Evolutionary conservation across 2,797 vertebrate species (phyloP), one percentile per base, ranked within the genome.

Genomic region (Urophycis tenuis): DNA sequence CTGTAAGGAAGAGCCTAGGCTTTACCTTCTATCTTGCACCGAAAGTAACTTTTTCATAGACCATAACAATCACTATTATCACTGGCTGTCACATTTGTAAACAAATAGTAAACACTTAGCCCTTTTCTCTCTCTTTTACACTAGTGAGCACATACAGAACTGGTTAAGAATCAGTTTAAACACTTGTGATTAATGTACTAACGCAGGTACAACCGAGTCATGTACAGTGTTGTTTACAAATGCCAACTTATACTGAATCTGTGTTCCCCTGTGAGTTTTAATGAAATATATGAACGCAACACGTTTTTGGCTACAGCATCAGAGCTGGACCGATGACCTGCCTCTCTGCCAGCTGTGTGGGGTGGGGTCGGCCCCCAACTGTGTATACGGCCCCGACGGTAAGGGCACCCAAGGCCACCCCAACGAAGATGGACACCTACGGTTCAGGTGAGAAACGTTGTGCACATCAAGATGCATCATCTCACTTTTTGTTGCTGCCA

Each of bases 261-360:
- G 22, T 60, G 53, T 53, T 49, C 1, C 19, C 22, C 45, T 49
- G 45, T 53, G n/a, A n/a, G n/a, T n/a, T n/a, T n/a, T n/a, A 9
- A n/a, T 53, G 22, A 60, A 60, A 60, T 17, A 7, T 60, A 25
- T 60, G 53, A 29, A 67, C 25, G 10, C 2, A 67, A 29, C 60
- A 29, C 60, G 15, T 67, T 67, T 2, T 67, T 29, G 25, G 60
- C 60, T 80, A 34, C 93, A 96, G 93, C 95, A 96, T 86, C 93
- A 96, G 82, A 99, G 96, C 84, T 99, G 97, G 97, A 99, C 97
- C 1, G 97, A 99, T 2, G 97, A 97, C 85, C 93, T 99, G 31
- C 97, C 97, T 0, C 93, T 95, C 79, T 99, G 97, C 85, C 94
- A 97, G 85, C 92, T 97, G 84, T 99, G 96, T 0, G 97, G 96